These are phyloP conservation scores for Hirtodrosophila cameraria DNA, from an alignment of 2,888 invertebrate species.

Conservation along the genomic window DNA sequence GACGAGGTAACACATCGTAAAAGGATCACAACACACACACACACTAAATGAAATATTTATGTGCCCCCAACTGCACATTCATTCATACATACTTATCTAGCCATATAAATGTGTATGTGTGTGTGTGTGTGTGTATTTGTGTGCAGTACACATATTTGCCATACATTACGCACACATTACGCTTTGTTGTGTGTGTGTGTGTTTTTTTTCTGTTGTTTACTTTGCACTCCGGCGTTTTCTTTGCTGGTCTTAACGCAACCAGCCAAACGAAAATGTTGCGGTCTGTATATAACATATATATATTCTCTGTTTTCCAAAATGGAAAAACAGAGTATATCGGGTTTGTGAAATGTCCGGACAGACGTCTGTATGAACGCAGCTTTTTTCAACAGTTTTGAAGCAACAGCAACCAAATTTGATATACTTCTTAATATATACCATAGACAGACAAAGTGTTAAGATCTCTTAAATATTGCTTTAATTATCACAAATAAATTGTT, in stretches of 20 bases:
- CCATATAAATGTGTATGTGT: neutral
- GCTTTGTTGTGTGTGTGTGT: slow-evolving; percentile 53
- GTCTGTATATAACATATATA: slow-evolving; percentile 46
- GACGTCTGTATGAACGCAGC: too few species aligned
- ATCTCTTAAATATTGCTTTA: too few species aligned
- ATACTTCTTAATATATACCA: too few species aligned
- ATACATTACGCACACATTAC: slow-evolving; percentile 77
- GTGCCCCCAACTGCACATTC: slow-evolving; percentile 32
- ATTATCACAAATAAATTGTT: too few species aligned
- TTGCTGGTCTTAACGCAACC: slow-evolving; percentile 48
- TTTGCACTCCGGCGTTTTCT: slow-evolving; percentile 32
- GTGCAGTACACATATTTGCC: slow-evolving; percentile 66
- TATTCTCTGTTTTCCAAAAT: too few species aligned
- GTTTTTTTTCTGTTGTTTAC: slow-evolving; percentile 37
- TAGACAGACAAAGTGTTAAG: too few species aligned
- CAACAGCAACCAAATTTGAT: too few species aligned
- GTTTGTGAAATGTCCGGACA: too few species aligned
- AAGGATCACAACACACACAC: slow-evolving; percentile 67
- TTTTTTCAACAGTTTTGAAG: too few species aligned
- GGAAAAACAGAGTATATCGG: too few species aligned
- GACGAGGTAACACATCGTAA: slow-evolving; percentile 69
- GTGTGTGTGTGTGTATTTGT: slow-evolving; percentile 27
- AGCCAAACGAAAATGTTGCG: slow-evolving; percentile 36
- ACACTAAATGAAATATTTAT: slow-evolving; percentile 77
- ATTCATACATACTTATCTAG: neutral